Base-by-base conservation (phyloP, 2,797 vertebrate genomes). In the Gymnocypris eckloni region DNA sequence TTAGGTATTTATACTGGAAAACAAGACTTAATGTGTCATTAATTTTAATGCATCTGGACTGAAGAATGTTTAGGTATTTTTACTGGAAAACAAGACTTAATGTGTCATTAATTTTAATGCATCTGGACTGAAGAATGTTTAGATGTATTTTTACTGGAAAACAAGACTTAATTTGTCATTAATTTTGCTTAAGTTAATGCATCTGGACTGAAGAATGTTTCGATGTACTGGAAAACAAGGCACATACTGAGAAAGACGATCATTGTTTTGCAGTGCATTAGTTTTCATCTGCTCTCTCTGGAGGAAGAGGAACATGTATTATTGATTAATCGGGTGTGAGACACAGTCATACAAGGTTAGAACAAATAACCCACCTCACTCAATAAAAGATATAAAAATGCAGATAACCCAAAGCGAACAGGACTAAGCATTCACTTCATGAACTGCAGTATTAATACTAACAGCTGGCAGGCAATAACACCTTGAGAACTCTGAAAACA, bases 271-370 rank as follows among this genome's bases (percentile, higher is more conserved):
- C 22, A 5, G 22, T n/a, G 56, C 15, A 64, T 79, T 45, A 61
- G 15, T 15, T 25, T 64, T 64, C 39, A 45, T 80, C 61, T 69
- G 79, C 43, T 52, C 8, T 82, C 67, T 56, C 50, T 18, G 22
- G 37, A 54, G 67, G 70, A 56, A 56, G 6, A 54, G 0, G 7
- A 71, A 82, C 12, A 82, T 71, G 15, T 71, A 56, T 52, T 41
- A 82, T 82, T 70, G 48, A 71, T 71, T 81, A 69, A 82, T 71
- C 15, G 25, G n/a, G 22, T 22, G 25, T n/a, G 8, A 20, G 79
- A 39, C 6, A 41, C 75, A 59, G 43, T 69, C 11, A 69, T 39
- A 67, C 52, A 56, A 56, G 50, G 50, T 43, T 48, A 82, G 20
- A 52, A 67, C 52, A 78, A 78, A 22, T 50, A 81, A n/a, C 28